Evolutionary conservation across 2,888 invertebrate genomes (phyloP), one percentile per base, ranked within the genome.

Genomic region (Prosopocoilus inquinatus): DNA sequence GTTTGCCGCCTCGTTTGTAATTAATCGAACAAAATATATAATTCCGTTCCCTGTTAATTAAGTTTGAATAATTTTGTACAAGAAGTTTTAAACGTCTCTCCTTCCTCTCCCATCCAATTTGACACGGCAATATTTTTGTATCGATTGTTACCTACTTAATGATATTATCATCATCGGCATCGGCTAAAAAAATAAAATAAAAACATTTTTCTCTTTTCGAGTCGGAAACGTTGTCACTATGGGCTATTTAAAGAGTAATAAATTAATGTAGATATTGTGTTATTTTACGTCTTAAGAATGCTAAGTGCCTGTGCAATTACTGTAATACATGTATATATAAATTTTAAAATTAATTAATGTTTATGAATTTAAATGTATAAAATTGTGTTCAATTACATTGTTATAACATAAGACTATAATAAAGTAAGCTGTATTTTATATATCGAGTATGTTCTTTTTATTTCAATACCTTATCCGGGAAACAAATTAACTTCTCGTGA

Each of bases 321-420:
- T 60, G 57, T 55, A 62, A 62, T 58, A 60, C 35, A 20, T 62
- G 55, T 61, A 59, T 59, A 63, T 61, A 59, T 56, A 59, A 56
- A 59, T 53, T 58, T 53, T 50, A 58, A 48, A 55, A 50, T 58
- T 51, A 61, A 58, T 55, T 54, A 57, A 48, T 46, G 53, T 52
- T 57, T 57, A 47, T 47, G 58, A 59, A 54, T 47, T 44, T 48
- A 57, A 60, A 53, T 62, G 57, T 62, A 60, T 61, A 55, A 58
- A 62, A 61, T 59, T 59, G 59, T 59, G 55, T 55, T 55, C 55
- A 55, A 35, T 50, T 50, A 55, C 50, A 55, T 55, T 50, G 47
- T 46, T 50, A 50, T 45, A 47, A 50, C 50, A 47, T 55, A 55
- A 55, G 50, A 55, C 50, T 55, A 55, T 50, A 55, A 55, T 55